Percentiles rank a stretch among this genome's conserved stretches.
These are phyloP conservation scores for Neocrepidodera transversa DNA, from an alignment of 2,888 invertebrate species.

Conservation along the genomic window DNA sequence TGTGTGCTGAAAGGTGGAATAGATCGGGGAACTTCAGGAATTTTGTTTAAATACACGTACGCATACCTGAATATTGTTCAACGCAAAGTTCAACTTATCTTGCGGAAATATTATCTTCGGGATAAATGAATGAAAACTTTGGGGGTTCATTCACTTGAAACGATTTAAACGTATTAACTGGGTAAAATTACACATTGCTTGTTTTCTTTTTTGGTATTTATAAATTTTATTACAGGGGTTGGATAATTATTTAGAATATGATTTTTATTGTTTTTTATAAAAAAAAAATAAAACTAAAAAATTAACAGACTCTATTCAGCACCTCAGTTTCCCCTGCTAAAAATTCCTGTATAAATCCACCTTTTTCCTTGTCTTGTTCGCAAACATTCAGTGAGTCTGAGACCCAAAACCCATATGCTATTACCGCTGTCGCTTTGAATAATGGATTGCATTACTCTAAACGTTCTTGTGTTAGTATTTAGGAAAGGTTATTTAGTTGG, in stretches of 20 bases:
- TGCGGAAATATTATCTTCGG: slow-evolving; percentile 11
- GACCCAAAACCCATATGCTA: slow-evolving; percentile 45
- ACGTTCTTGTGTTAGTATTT: slow-evolving; percentile 38
- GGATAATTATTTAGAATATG: no score
- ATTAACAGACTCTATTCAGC: background rate
- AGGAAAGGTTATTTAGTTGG: slow-evolving; percentile 37
- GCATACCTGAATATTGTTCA: slow-evolving; percentile 31
- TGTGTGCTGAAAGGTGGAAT: slow-evolving; percentile 34
- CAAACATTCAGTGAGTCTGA: slow-evolving; percentile 6
- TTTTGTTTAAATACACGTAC: slow-evolving; percentile 33
- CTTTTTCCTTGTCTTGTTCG: slow-evolving; percentile 20
- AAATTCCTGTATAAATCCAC: slow-evolving; percentile 13
- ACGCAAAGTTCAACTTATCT: slow-evolving; percentile 11
- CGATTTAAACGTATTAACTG: no score
- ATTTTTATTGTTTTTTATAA: no score
- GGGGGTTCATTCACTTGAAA: no score
- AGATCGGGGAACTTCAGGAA: slow-evolving; percentile 32
- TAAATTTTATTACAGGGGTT: no score
- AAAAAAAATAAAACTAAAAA: no score
- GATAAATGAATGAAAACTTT: background rate
- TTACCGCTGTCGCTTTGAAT: slow-evolving; percentile 53
- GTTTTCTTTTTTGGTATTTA: no score
- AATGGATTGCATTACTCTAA: slow-evolving; percentile 51
- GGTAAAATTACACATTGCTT: no score
- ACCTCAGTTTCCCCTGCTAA: background rate